These are phyloP conservation scores for Synanthedon myopaeformis DNA, from an alignment of 2,888 invertebrate genomes.

Conservation along the genomic window DNA sequence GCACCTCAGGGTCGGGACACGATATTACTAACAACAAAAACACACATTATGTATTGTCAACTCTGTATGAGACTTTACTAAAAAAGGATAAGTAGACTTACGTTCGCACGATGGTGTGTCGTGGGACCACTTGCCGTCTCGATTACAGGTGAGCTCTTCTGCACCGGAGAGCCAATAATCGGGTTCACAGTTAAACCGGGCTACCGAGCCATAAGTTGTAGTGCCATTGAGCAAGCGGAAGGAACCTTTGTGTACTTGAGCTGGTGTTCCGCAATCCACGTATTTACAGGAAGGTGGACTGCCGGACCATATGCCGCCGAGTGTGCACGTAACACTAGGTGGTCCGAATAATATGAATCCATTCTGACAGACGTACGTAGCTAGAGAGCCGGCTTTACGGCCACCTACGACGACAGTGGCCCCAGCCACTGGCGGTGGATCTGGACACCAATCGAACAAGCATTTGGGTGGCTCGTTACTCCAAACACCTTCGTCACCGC, in stretches of 20 bases:
- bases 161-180: conserved; percentile 88
- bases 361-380: conserved; percentile 83
- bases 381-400: conserved; percentile 82
- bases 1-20: conserved; percentile 88
- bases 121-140: conserved; percentile 89
- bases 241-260: conserved; percentile 81
- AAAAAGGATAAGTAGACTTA: conserved; percentile 45
- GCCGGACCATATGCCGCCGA: conserved; percentile 88
- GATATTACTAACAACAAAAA: conserved; percentile 76
- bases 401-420: conserved; percentile 79
- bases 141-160: conserved; percentile 78
- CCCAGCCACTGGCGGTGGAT: conserved; percentile 82
- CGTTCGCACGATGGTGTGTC: conserved; percentile 88
- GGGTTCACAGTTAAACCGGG: conserved; percentile 82
- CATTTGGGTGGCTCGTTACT: conserved; percentile 83
- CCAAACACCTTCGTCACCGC: conserved; percentile 82
- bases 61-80: neutral
- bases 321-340: conserved; percentile 81
- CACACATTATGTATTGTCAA: neutral
- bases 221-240: conserved; percentile 80
- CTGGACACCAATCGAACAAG: conserved; percentile 89
- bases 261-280: conserved; percentile 88
- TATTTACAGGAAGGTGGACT: conserved; percentile 86
- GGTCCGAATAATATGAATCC: conserved; percentile 88
- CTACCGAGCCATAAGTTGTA: conserved; percentile 83